These are phyloP conservation scores for Amphiura filiformis DNA, from an alignment of 35 echinoderm and acorn worm species.

Conservation along the genomic window DNA sequence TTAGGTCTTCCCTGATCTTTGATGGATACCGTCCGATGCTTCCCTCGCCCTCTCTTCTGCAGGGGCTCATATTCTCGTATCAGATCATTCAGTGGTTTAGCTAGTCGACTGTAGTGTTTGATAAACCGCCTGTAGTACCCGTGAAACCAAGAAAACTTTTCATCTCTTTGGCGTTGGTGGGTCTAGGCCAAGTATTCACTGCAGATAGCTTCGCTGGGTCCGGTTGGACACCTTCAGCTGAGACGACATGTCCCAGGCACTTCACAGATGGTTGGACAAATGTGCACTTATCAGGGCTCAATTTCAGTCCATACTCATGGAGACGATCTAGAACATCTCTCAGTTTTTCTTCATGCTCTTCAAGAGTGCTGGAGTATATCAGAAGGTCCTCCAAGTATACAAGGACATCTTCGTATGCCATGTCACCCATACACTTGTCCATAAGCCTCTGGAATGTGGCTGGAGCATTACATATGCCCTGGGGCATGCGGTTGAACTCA, in stretches of 20 bases:
- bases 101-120: not conserved
- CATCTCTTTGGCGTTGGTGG: not conserved
- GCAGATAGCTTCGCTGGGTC: slow-evolving; percentile 29
- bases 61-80: not conserved
- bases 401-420: slow-evolving; percentile 62
- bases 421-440: slow-evolving; percentile 60
- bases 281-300: slow-evolving; percentile 23
- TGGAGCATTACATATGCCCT: slow-evolving; percentile 65
- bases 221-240: slow-evolving; percentile 24
- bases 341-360: not conserved
- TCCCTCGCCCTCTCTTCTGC: not conserved
- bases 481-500: slow-evolving; percentile 61
- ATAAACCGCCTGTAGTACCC: slow-evolving; percentile 26
- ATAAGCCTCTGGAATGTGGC: slow-evolving; percentile 68
- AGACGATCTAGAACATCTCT: not conserved
- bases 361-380: not conserved
- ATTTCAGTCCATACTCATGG: not conserved
- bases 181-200: not conserved
- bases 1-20: not conserved
- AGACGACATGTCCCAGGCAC: slow-evolving; percentile 32
- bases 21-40: not conserved
- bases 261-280: slow-evolving; percentile 13
- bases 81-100: not conserved
- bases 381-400: too few species aligned
- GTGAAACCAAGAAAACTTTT: slow-evolving; percentile 3